These are phyloP conservation scores for Saxidomus purpurata DNA, from an alignment of 1,140 invertebrate genomes.

Conservation along the genomic window DNA sequence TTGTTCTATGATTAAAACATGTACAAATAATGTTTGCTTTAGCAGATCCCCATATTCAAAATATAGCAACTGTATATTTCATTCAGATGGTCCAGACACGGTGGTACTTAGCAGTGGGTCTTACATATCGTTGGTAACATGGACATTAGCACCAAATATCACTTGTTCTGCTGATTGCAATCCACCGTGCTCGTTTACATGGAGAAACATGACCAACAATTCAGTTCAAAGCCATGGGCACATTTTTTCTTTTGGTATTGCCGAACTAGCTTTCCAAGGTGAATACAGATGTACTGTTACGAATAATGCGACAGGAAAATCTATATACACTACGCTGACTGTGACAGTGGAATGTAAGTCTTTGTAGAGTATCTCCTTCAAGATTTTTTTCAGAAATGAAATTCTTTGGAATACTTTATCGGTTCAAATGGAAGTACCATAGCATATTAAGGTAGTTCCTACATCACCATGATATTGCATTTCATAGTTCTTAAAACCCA, in stretches of 20 bases:
- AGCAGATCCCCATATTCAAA: too few species aligned
- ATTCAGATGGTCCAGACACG: not conserved
- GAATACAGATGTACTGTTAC: not conserved
- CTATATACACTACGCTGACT: not conserved
- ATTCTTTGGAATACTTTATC: too few species aligned
- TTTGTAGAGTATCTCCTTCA: too few species aligned
- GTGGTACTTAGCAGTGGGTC: not conserved
- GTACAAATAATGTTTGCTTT: too few species aligned
- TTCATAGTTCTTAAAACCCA: too few species aligned
- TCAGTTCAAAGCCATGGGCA: not conserved
- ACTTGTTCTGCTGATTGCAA: not conserved
- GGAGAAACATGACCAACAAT: not conserved
- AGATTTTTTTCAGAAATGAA: too few species aligned
- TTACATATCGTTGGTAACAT: not conserved
- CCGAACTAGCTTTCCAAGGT: not conserved
- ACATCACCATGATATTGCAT: too few species aligned
- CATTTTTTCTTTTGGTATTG: not conserved
- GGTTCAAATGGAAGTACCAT: too few species aligned
- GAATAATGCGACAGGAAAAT: not conserved
- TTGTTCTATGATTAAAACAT: too few species aligned
- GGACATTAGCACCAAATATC: not conserved
- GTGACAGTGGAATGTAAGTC: not conserved
- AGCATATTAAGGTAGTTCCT: too few species aligned
- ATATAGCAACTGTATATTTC: too few species aligned
- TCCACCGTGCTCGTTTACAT: not conserved